A percentile compares a stretch with the other conserved stretches of the same genome.
Evolutionary conservation across 2,797 vertebrate genomes (phyloP).

Genomic region (Centropyge bicolor): DNA sequence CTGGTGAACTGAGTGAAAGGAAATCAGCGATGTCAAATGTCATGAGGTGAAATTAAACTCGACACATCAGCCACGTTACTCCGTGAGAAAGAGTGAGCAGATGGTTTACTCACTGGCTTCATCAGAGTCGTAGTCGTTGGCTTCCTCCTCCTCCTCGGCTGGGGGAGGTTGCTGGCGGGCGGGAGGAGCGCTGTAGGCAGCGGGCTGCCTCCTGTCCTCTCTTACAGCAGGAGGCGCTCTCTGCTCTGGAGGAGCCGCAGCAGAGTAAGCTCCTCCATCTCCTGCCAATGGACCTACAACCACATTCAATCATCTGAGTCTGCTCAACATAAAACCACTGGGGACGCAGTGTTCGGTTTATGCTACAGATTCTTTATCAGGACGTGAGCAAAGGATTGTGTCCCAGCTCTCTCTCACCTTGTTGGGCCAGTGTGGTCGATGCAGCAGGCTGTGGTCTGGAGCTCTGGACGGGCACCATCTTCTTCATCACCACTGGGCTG

Average conservation of each 20-base stretch:
- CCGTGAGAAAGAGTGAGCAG: constrained; percentile 41
- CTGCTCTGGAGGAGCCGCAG: constrained; percentile 74
- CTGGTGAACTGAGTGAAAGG: constrained; percentile 28
- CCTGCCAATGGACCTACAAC: constrained; percentile 61
- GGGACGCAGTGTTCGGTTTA: constrained; percentile 12
- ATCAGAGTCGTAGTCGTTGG: constrained; percentile 96
- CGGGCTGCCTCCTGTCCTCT: constrained; percentile 87
- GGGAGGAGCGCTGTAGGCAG: constrained; percentile 77
- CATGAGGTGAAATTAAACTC: constrained; percentile 39
- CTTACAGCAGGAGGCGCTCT: constrained; percentile 73
- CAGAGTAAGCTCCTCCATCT: constrained; percentile 73
- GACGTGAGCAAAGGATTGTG: background rate
- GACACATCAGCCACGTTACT: constrained; percentile 34
- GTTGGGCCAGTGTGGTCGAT: constrained; percentile 70
- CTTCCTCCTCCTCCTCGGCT: constrained; percentile 91
- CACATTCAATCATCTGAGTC: constrained; percentile 47
- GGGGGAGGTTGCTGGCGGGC: constrained; percentile 74
- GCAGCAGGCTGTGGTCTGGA: constrained; percentile 76
- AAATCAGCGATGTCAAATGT: constrained; percentile 27
- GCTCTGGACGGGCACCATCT: constrained; percentile 86
- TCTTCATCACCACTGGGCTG: constrained; percentile 85
- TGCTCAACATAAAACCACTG: constrained; percentile 12
- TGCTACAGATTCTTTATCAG: background rate
- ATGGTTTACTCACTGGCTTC: constrained; percentile 91
- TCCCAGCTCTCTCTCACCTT: constrained; percentile 82